These are phyloP conservation scores for Mesembrinibis cayennensis DNA, from an alignment of 2,113 vertebrate genomes.

Conservation along the genomic window DNA sequence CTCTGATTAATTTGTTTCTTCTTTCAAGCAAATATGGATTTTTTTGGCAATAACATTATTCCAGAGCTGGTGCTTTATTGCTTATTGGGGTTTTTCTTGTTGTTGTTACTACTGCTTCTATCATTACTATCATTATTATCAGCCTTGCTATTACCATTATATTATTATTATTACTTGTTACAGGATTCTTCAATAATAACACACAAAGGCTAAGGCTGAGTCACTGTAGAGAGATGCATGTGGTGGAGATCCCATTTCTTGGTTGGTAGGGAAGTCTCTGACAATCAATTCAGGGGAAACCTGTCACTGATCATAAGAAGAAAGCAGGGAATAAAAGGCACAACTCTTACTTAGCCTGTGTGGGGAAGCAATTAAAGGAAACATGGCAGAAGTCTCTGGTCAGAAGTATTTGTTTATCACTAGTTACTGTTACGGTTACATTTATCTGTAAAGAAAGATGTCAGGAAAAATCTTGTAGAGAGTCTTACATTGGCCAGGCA, in stretches of 20 bases:
- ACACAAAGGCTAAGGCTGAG: neutral
- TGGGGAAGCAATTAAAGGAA: neutral
- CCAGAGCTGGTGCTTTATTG: neutral
- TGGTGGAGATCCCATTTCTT: neutral
- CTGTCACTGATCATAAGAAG: neutral
- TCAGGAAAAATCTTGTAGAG: neutral
- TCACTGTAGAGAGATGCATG: neutral
- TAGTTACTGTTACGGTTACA: neutral
- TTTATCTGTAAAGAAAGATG: neutral
- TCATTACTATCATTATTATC: neutral
- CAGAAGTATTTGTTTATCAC: neutral
- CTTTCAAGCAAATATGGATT: neutral
- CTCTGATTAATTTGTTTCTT: neutral
- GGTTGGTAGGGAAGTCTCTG: neutral
- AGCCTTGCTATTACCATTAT: neutral
- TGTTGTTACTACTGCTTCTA: neutral
- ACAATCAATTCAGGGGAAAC: neutral
- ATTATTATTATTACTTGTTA: neutral
- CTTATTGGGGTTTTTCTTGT: neutral
- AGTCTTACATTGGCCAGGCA: neutral
- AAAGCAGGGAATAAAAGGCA: neutral
- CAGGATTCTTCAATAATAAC: neutral
- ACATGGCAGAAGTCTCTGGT: neutral
- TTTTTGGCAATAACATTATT: neutral
- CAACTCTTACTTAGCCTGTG: neutral